Evolutionary conservation across 2,888 invertebrate genomes (phyloP), one percentile per base, ranked within the genome.

Genomic region (Phanerotoma sp.): DNA sequence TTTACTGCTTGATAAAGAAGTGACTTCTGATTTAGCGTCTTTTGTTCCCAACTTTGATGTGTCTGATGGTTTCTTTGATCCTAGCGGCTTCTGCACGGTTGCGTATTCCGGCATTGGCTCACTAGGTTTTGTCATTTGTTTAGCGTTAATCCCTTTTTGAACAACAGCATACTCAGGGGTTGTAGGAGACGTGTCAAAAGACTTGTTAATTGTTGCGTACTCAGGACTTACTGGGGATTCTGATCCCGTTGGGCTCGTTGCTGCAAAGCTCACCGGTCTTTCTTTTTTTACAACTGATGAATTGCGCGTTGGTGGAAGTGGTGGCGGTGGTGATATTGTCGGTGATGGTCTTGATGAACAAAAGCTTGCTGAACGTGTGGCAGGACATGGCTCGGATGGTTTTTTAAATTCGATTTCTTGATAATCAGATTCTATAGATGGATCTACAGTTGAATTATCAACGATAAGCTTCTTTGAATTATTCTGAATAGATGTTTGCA

Each of bases 341-440:
- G 79, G 78, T 6, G 80, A 77, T 6, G 79, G 74, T 48, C 79
- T 69, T 25, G 75, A 74, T 32, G 79, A 78, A 61, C 80, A 80
- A 67, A 86, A 85, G 48, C 85, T 84, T 44, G 84, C 84, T 64
- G 85, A 84, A 55, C 81, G 74, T 20, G 77, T 78, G 1, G 79
- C 79, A 22, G 73, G 72, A 55, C 62, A 67, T 7, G 62, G 48
- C n/a, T 68, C 66, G 1, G 18, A 18, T 3, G 56, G 46, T 47
- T 63, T 61, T 32, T 63, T 61, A 30, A 61, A 61, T 9, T 64
- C 62, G 30, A 62, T 62, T 44, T 64, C 62, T 40, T 62, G 62
- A 46, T 62, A 62, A 54, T 61, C 62, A 42, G 63, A 60, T 18
- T 62, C 63, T 16, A 56, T 60, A 13, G 58, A 54, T 56, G 51